Evolutionary conservation across 2,797 vertebrate genomes (phyloP), one percentile per base, ranked within the genome.

Genomic region (Thamnophis elegans): DNA sequence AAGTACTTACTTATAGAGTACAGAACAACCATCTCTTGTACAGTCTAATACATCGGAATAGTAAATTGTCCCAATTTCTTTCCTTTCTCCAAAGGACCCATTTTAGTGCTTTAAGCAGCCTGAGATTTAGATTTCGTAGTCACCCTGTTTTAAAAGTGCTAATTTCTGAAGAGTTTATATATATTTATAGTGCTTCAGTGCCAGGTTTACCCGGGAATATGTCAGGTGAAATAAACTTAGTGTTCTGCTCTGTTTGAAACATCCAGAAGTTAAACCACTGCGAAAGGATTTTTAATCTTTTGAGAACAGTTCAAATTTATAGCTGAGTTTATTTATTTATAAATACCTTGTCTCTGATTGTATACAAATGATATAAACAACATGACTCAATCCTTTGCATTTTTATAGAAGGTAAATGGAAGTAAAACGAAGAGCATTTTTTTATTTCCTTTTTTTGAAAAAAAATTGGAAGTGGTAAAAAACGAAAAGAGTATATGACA

Each of bases 311-410:
- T 55, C 95, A 94, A 94, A 95, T 97, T 97, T 97, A 88, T 94
- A 95, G 95, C 59, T 95, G 89, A 98, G 94, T 95, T 97, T 98
- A 98, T 98, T 98, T 98, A 98, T 98, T 98, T 97, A 85, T 47
- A 95, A 97, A 97, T 93, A 88, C 94, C 93, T 97, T 93, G 95
- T 97, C 97, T 96, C 96, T 97, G 96, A 94, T 97, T 99, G 98
- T 98, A 98, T 93, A 97, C 91, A 91, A 56, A 94, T 56, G 90
- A 98, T 98, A 98, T 98, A 98, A 98, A 98, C 96, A 96, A 93
- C 93, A 93, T 98, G 98, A 98, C 97, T 98, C 98, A 98, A 98
- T 91, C 56, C 95, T 95, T 97, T 95, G 94, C 94, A 55, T 96
- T 97, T 98, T 96, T 93, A 94, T 94, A 89, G 96, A 91, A 95